These are phyloP conservation scores for Drosophila pegasa DNA, from an alignment of 2,888 invertebrate genomes.

Conservation along the genomic window DNA sequence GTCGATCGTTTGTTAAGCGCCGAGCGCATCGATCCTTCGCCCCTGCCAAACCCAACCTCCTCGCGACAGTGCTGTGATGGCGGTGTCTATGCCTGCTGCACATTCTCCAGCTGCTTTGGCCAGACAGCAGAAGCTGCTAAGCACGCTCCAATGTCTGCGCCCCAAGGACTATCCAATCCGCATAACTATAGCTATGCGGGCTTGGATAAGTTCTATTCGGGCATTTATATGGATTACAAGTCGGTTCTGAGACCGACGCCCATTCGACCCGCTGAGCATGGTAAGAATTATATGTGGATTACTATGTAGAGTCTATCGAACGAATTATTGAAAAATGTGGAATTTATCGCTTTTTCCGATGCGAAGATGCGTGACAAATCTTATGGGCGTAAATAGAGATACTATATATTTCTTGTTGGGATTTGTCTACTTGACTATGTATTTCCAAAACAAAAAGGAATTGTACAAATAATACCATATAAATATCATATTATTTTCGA, in stretches of 20 bases:
- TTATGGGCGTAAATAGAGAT: too few relatives aligned
- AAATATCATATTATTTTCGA: too few relatives aligned
- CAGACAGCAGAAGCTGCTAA: constrained; percentile 51
- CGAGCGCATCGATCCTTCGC: constrained; percentile 48
- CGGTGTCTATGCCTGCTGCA: constrained; percentile 72
- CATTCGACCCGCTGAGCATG: constrained; percentile 78
- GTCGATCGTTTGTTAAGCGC: constrained; percentile 82
- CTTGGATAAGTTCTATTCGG: constrained; percentile 66
- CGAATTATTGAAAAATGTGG: neutral
- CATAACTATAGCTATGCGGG: constrained; percentile 51
- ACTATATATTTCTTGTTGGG: too few relatives aligned
- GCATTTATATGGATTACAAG: constrained; percentile 77
- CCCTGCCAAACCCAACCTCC: constrained; percentile 8
- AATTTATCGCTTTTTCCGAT: too few relatives aligned
- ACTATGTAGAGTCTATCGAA: neutral
- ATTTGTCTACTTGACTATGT: too few relatives aligned
- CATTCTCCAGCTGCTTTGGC: constrained; percentile 67
- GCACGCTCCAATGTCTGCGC: constrained; percentile 25
- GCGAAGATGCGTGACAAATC: too few relatives aligned
- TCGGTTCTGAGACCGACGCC: constrained; percentile 82
- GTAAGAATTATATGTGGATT: constrained; percentile 54
- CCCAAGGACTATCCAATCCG: constrained; percentile 13
- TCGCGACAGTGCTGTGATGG: constrained; percentile 67
- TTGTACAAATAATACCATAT: too few relatives aligned
- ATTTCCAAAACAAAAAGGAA: too few relatives aligned